Base-by-base conservation (phyloP, 2,888 invertebrate genomes). In the Andrena trimmerana region DNA sequence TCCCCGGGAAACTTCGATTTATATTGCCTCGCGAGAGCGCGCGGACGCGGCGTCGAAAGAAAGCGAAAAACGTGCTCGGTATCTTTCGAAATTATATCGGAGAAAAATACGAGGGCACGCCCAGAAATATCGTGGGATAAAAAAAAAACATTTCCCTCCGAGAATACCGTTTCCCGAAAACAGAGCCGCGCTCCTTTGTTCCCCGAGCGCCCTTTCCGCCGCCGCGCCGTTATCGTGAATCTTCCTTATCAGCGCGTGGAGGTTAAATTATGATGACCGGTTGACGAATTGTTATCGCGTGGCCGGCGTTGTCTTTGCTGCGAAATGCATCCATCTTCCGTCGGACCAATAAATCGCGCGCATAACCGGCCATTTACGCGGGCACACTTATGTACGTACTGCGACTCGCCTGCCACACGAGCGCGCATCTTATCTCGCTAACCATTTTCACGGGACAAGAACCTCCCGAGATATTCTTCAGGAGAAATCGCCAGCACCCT, bases 341-440 rank as follows among this genome's bases (percentile, higher is more conserved):
- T 50, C 24, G 57, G 59, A 75, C 76, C 66, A 86, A 86, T 85
- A 87, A 87, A 86, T 87, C 67, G 71, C 78, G 20, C 50, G 52
- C 73, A 83, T 84, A 85, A 85, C 80, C 82, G 68, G 76, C 74
- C 78, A 84, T 86, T 86, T 86, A 84, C 78, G 69, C 69, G 78
- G 71, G 52, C 66, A 62, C 77, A 48, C 79, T 80, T 84, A 86
- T 27, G 59, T 69, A 86, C 36, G 59, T 69, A 33, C 59, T n/a
- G 31, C 29, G n/a, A 29, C 33, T 59, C 63, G 75, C 42, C 50
- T 8, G 57, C 13, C 69, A 74, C 81, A 80, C 62, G 75, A 29
- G 62, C 63, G 57, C 77, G 78, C 80, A 68, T 78, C 86, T 86
- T 87, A 87, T 87, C 86, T 85, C 68, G 66, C 67, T 73, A 84